Evolutionary conservation across 2,797 vertebrate genomes (phyloP), one percentile per base, ranked within the genome.

Genomic region (Peromyscus attwateri): DNA sequence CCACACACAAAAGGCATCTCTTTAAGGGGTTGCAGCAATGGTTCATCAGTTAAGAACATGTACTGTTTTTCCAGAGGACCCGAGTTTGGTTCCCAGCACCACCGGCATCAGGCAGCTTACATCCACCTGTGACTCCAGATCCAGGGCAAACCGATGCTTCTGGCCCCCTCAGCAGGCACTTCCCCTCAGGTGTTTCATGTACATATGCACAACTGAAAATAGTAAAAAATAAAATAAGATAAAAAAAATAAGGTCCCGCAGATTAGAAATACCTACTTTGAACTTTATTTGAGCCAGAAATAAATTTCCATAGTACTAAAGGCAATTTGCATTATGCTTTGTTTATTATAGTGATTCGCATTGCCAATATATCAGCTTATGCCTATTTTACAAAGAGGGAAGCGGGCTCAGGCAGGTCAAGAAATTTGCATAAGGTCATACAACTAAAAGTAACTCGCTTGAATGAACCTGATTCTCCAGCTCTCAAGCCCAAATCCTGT

Each of bases 341-440:
- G n/a, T 87, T 68, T 92, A 60, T 93, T 76, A 55, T 3, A 87
- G 60, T 17, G 87, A 11, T 40, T 87, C 34, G 83, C 73, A 43
- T 46, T 68, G n/a, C 60, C 40, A 57, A 76, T 13, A 76, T 37
- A 52, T 11, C 62, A 19, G 73, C 93, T 93, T 80, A 60, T 79
- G 64, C 34, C 23, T 16, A 31, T 52, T 79, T 87, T 95, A 37
- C 46, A 91, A 66, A 77, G 49, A 91, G 43, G 31, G 52, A 85
- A 76, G 25, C 7, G 23, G 49, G 68, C 4, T 79, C 27, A 83
- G 71, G 73, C 75, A 25, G 57, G 19, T 68, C 64, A 83, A 77
- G 73, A 52, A 43, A 95, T 94, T 95, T 88, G 40, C 66, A 23
- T 70, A 19, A 87, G 49, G 40, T 76, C 68, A 87, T 49, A 70